phyloP scores from a whole-genome alignment of 2,113 vertebrate species.

The Malaclemys terrapin region DNA sequence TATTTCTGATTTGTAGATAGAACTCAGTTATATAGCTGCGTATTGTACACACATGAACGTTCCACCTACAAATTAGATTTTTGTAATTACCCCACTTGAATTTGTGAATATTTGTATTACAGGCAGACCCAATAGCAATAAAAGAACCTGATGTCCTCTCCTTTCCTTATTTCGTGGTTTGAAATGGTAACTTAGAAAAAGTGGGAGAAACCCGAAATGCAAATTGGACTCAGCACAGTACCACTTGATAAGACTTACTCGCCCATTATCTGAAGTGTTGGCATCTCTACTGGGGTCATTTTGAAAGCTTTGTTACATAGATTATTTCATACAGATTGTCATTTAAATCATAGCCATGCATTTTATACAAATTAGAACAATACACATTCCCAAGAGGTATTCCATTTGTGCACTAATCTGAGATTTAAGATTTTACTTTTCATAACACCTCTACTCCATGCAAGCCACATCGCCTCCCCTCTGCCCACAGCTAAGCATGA shows the following conservation, averaged over 20 bases:
- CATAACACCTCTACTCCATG: not conserved
- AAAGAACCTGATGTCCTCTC: not conserved
- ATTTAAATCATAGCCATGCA: not conserved
- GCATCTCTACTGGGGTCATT: fast-evolving
- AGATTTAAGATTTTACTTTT: not conserved
- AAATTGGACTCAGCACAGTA: fast-evolving
- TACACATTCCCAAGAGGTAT: not conserved
- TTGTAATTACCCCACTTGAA: not conserved
- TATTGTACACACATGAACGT: not conserved
- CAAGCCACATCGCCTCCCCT: not conserved
- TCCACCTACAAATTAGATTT: not conserved
- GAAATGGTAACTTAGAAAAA: not conserved
- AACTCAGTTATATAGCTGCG: not conserved
- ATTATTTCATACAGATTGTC: not conserved
- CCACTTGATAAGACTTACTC: fast-evolving
- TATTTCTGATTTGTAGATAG: not conserved
- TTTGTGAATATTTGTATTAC: not conserved
- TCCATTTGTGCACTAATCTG: not conserved
- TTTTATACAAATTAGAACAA: not conserved
- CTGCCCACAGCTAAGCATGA: not conserved
- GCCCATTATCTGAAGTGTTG: fast-evolving
- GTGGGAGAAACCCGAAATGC: fast-evolving
- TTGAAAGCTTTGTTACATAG: fast-evolving
- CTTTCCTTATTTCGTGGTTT: not conserved
- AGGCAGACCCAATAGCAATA: slow-evolving; percentile 1